phyloP scores from a whole-genome alignment of 2,888 invertebrate species.

The Nycteola revayana region DNA sequence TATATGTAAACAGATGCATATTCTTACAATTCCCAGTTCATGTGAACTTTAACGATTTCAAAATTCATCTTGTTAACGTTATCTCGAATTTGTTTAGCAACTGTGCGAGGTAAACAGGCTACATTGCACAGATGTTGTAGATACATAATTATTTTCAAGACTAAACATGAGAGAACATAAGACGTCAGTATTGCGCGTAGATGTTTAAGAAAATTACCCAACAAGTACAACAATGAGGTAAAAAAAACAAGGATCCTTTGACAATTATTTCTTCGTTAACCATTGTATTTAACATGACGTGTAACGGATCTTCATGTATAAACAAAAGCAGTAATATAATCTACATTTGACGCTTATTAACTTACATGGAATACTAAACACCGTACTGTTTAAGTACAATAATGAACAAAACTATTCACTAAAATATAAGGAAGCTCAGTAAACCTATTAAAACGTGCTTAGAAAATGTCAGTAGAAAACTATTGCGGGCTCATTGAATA shows the following conservation, averaged over 20 bases:
- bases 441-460: slow-evolving; percentile 28
- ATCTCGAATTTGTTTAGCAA: slow-evolving; percentile 5
- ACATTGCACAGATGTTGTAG: slow-evolving; percentile 29
- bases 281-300: too few species aligned
- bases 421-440: slow-evolving; percentile 25
- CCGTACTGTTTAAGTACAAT: slow-evolving; percentile 1
- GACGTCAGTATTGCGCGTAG: neutral
- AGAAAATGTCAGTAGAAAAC: slow-evolving; percentile 29
- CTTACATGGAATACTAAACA: slow-evolving; percentile 15
- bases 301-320: too few species aligned
- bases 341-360: slow-evolving; percentile 5
- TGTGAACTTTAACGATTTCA: slow-evolving; percentile 9
- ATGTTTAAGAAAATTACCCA: too few species aligned
- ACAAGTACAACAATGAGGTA: too few species aligned
- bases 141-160: slow-evolving; percentile 23
- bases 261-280: too few species aligned
- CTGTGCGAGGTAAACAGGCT: too few species aligned
- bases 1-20: slow-evolving; percentile 20
- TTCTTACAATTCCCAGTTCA: slow-evolving; percentile 20
- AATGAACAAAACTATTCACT: slow-evolving; percentile 9
- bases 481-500: slow-evolving; percentile 39
- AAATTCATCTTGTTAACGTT: slow-evolving; percentile 16
- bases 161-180: slow-evolving; percentile 9
- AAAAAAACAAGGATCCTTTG: too few species aligned
- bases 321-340: slow-evolving; percentile 1